Conservation (phyloP, 2,113 vertebrate genomes). For the Oplegnathus fasciatus region DNA sequence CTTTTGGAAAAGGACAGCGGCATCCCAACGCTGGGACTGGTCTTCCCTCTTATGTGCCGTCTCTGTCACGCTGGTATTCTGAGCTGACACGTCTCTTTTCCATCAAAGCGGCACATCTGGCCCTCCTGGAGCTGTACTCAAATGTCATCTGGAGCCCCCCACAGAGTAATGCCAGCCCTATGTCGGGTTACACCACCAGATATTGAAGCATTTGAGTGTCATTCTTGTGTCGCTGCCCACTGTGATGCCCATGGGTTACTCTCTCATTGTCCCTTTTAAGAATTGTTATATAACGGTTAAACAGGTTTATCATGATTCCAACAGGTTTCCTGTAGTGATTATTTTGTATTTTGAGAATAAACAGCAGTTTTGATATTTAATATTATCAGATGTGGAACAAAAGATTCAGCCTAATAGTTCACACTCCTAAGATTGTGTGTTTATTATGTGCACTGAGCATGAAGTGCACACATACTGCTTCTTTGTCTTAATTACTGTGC, state of each 20-base stretch:
- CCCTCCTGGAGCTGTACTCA: conserved; percentile 76
- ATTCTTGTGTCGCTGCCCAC: conserved; percentile 53
- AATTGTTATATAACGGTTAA: conserved; percentile 13
- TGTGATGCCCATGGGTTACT: conserved; percentile 46
- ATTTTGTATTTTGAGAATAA: not conserved
- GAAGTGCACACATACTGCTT: too few species aligned
- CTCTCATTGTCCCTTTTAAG: conserved; percentile 4
- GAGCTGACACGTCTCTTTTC: conserved; percentile 74
- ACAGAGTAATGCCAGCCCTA: conserved; percentile 49
- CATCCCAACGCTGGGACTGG: conserved; percentile 16
- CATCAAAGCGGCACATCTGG: conserved; percentile 73
- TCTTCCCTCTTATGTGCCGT: conserved; percentile 27
- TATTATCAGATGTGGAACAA: not conserved
- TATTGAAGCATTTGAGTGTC: conserved; percentile 53
- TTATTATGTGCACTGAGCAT: not conserved
- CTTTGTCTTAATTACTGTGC: not conserved
- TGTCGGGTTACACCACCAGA: conserved; percentile 58
- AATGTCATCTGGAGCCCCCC: conserved; percentile 74
- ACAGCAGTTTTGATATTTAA: not conserved
- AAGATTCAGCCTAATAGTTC: not conserved
- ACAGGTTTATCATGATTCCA: not conserved
- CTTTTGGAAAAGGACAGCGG: conserved; percentile 23
- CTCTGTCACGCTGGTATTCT: conserved; percentile 54
- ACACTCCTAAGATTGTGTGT: not conserved
- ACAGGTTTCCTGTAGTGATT: not conserved